Base-by-base conservation (phyloP, 2,113 vertebrate genomes). In the Hippocampus mohnikei region DNA sequence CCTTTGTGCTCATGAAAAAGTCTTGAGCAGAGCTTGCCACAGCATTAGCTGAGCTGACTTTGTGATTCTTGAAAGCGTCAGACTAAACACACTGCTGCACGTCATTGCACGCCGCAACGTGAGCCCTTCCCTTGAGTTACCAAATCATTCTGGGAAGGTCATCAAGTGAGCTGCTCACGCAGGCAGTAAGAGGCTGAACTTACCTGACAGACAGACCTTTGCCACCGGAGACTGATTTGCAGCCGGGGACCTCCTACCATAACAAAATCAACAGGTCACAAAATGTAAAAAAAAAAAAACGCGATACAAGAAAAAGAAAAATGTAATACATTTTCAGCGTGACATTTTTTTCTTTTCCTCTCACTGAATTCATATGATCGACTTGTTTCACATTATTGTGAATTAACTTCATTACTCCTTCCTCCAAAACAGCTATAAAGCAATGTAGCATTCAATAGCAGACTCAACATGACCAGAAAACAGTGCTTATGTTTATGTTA, bases 161-260 rank as follows among this genome's bases (percentile, higher is more conserved):
- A 25, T 8, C 27, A 27, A 20, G 8, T 60, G 60, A 59, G 21
- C 25, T 56, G 1, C 9, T 18, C 55, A 7, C 21, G 16, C 48
- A 2, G 40, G 15, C 2, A 25, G 60, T 27, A 27, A 16, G 1
- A 48, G 44, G 25, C 27, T 5, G 6, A 18, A 84, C 93, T 18
- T 92, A 99, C 97, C 97, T 93, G 95, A 95, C 70, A 95, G 90
- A 82, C 92, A 95, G 69, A 94, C 93, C 92, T 92, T 96, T 87
- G 94, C 91, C 69, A 94, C 78, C 20, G 94, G 83, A 1, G 95
- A 94, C 79, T 96, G 97, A 80, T 83, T 94, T 4, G 92, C 83
- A 50, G 93, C 95, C 52, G 96, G 96, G 71, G 96, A 98, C 81
- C 96, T 94, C 92, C 97, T 99, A 79, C 27, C 61, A 84, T 75